Percentiles rank a stretch among this genome's conserved stretches.
These are phyloP conservation scores for Myrmophylax atrothorax DNA, from an alignment of 2,113 vertebrate species.

Conservation along the genomic window DNA sequence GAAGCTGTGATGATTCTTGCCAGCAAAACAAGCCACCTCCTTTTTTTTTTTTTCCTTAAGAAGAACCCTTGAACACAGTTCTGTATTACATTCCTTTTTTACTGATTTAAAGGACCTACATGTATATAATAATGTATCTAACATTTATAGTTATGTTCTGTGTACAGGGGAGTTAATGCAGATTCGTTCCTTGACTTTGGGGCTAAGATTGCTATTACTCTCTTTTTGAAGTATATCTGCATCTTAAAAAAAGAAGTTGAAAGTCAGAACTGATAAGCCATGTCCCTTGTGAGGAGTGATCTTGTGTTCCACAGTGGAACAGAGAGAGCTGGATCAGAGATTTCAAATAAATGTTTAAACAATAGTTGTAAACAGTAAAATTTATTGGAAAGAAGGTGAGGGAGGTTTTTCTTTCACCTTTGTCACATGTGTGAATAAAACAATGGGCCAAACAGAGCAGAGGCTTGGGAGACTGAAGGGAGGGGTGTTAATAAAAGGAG, in stretches of 20 bases:
- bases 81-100: background rate
- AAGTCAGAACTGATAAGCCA: background rate
- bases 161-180: background rate
- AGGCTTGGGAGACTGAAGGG: conserved; percentile 9
- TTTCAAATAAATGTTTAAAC: conserved; percentile 29
- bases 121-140: background rate
- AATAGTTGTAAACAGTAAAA: conserved; percentile 14
- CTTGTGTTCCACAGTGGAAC: background rate
- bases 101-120: background rate
- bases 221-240: background rate
- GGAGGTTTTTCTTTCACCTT: conserved; percentile 30
- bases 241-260: background rate
- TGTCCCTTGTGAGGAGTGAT: background rate
- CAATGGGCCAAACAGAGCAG: conserved; percentile 20
- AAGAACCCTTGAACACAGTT: background rate
- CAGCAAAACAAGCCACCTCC: background rate
- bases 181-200: background rate
- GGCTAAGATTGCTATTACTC: background rate
- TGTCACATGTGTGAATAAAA: conserved; percentile 31
- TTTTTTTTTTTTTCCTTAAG: background rate
- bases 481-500: conserved; percentile 33
- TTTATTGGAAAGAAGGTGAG: conserved; percentile 1
- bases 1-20: background rate
- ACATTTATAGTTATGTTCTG: background rate
- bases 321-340: background rate